A percentile compares a stretch with the other conserved stretches of the same genome.
phyloP scores from a whole-genome alignment of 2,113 vertebrate species.

The Cebidichthys violaceus region DNA sequence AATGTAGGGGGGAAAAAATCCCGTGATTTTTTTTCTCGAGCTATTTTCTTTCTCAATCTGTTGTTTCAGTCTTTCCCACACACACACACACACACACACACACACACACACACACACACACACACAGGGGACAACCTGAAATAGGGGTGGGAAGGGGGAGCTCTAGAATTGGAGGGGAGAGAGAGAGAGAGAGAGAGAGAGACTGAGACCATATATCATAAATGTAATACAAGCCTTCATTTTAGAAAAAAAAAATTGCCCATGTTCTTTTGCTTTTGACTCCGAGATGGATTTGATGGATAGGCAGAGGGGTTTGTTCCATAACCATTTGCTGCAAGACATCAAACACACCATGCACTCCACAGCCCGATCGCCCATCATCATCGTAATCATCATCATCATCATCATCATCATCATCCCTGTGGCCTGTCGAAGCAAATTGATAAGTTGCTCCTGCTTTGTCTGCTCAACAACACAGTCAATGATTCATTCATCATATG shows the following conservation, averaged over 20 bases:
- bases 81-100: too few relatives aligned
- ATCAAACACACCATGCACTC: slow-evolving; percentile 27
- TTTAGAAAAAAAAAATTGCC: slow-evolving; percentile 3
- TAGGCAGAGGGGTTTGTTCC: slow-evolving; percentile 13
- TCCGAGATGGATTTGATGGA: slow-evolving; percentile 37
- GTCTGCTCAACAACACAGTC: slow-evolving; percentile 29
- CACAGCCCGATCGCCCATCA: slow-evolving; percentile 1
- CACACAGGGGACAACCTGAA: slow-evolving; percentile 20
- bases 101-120: not conserved
- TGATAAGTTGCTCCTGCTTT: slow-evolving; percentile 26
- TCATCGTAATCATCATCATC: not conserved
- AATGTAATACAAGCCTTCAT: slow-evolving; percentile 41
- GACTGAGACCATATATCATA: slow-evolving; percentile 27
- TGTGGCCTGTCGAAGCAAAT: slow-evolving; percentile 24
- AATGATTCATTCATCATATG: slow-evolving; percentile 26
- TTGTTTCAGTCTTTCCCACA: not conserved
- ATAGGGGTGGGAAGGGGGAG: not conserved
- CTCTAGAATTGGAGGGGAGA: slow-evolving; percentile 1
- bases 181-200: not conserved
- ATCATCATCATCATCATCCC: slow-evolving; percentile 36
- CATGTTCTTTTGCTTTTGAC: slow-evolving; percentile 29
- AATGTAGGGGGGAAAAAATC: not conserved
- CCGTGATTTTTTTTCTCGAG: not conserved
- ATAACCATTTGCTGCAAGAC: slow-evolving; percentile 40
- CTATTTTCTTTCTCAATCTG: slow-evolving; percentile 18